Base-by-base conservation (phyloP, 2,888 invertebrate genomes). In the Dorcus parallelipipedus region DNA sequence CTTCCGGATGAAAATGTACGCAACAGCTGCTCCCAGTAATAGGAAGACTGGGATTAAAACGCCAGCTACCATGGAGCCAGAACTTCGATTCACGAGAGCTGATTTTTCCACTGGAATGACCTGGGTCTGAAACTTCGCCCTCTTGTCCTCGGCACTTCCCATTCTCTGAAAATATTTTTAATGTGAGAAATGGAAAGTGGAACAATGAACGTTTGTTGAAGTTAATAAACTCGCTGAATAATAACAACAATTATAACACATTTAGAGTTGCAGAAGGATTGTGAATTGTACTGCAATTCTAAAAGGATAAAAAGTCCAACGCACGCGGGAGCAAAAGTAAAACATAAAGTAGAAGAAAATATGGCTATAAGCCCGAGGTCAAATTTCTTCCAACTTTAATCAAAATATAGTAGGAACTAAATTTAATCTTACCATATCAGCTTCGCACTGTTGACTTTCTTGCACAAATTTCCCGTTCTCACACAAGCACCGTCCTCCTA, bases 401-500 rank as follows among this genome's bases (percentile, higher is more conserved):
- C 20, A 20, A 20, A 20, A 20, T 20, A 20, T 20, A 20, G 20
- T 20, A 20, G 2, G 2, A 20, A 20, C 20, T 20, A 41, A 41
- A 9, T 41, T 41, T 3, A 3, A 5, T 20, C 45, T 17, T 45
- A 45, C 45, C 45, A 17, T 20, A 20, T 45, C 45, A 45, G 23
- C 41, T 3, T 70, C 64, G 64, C 83, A 83, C 38, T 56, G 58
- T 10, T 73, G 71, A 9, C 70, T 67, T 52, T 77, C 75, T 17
- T 67, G 63, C 1, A 81, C 76, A 20, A 76, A 63, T 4, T 68
- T 67, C 2, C 86, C 86, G 69, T 82, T 75, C 48, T 79, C 78
- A 64, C 87, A 88, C 60, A 86, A 72, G 66, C 87, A 88, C 59
- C 77, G 79, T 8, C 79, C 76, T 1, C 77, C 76, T 2, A 74